These are phyloP conservation scores for Trypoxylon attenuatum DNA, from an alignment of 2,888 invertebrate genomes.

Conservation along the genomic window DNA sequence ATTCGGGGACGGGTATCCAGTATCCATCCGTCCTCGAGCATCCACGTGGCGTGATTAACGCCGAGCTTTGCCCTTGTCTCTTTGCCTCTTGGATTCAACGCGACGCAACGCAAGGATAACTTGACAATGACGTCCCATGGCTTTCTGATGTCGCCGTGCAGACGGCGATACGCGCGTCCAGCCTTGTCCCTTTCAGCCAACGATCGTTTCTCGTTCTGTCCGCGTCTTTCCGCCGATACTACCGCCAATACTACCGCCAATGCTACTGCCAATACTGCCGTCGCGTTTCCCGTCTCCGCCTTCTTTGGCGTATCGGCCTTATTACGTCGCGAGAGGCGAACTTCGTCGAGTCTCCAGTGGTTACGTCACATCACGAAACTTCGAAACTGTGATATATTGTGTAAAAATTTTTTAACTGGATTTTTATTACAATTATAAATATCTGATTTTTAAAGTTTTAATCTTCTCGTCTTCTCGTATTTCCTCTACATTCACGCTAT, in stretches of 20 bases:
- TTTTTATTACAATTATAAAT: too few species aligned
- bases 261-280: constrained; percentile 4
- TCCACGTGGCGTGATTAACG: constrained; percentile 66
- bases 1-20: constrained; percentile 32
- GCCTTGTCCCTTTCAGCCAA: constrained; percentile 20
- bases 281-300: too few species aligned
- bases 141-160: constrained; percentile 31
- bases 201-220: constrained; percentile 20
- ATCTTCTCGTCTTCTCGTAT: too few species aligned
- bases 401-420: too few species aligned
- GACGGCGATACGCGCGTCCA: constrained; percentile 24
- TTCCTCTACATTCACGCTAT: too few species aligned
- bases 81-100: constrained; percentile 7
- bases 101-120: constrained; percentile 29
- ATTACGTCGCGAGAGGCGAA: constrained; percentile 42
- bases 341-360: too few species aligned
- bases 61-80: constrained; percentile 30
- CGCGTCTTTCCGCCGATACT: constrained; percentile 25
- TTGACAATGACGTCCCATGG: constrained; percentile 40
- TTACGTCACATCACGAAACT: too few species aligned
- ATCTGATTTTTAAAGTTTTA: too few species aligned
- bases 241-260: constrained; percentile 10
- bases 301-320: constrained; percentile 50
- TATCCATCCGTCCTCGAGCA: too few species aligned
- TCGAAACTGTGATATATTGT: too few species aligned